Evolutionary conservation across 2,888 invertebrate genomes (phyloP), one percentile per base, ranked within the genome.

Genomic region (Temnothorax ravouxi): DNA sequence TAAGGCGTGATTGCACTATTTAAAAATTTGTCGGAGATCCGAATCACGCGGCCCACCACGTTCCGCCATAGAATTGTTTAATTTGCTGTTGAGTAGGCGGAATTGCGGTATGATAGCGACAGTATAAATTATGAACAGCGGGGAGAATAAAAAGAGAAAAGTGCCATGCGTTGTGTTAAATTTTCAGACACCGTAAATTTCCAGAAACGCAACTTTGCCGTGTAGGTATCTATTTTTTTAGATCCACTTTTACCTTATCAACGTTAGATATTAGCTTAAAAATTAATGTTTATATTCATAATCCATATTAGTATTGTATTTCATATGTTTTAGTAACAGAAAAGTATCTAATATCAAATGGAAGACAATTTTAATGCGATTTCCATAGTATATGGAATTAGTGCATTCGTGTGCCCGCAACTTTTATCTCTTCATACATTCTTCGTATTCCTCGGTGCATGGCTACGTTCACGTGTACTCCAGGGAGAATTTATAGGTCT

Each of bases 1-100:
- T 38, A 52, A 59, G 47, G 13, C 6, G 18, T n/a, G 69, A 79
- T 69, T 67, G 69, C 56, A 4, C n/a, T 67, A 29, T 67, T 69
- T 34, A 38, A 52, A 66, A 76, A 21, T 75, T 75, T n/a, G 6
- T 21, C 52, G 52, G 75, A 25, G 6, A 38, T 38, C 9, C 38
- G 29, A 56, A n/a, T 67, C 47, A 9, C 29, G 1, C 34, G 52
- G 13, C 15, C 44, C 34, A 41, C 29, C 77, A 67, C 38, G 47
- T 62, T 34, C 4, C 34, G 25, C 5, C 11, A 44, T 15, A 18
- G 29, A 56, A 29, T 41, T 59, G 29, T 21, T 44, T 44, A 44
- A 44, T 69, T 56, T 44, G 21, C n/a, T 29, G 34, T 66, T 41
- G 34, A 44, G 3, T 13, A 77, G n/a, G 15, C 18, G 6, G 3